Conservation (phyloP, 2,888 invertebrate genomes). For the Amblyteles armatorius region DNA sequence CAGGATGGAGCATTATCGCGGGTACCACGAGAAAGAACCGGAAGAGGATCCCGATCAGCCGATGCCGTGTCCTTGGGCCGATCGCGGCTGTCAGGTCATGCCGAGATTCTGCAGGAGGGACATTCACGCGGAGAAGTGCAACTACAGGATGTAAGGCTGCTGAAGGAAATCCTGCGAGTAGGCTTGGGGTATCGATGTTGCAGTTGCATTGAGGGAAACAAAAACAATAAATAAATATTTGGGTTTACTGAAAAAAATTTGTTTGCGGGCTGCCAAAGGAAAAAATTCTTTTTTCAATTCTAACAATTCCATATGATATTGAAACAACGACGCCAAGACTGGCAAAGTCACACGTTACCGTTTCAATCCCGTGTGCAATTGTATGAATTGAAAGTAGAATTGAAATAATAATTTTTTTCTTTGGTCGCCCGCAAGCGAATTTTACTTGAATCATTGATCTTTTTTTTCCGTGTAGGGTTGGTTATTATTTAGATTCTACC, state of each 20-base stretch:
- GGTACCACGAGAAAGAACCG: conserved; percentile 50
- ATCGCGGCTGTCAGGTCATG: conserved; percentile 76
- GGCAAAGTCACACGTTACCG: no score
- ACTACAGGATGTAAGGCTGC: conserved; percentile 77
- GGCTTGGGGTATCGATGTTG: conserved; percentile 18
- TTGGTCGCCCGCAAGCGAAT: no score
- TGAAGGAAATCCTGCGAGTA: conserved; percentile 74
- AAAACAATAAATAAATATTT: background rate
- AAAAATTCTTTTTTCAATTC: no score
- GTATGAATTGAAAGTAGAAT: no score
- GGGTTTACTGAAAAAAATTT: background rate
- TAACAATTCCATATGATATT: no score
- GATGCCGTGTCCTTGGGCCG: conserved; percentile 75
- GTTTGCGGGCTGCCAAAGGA: no score
- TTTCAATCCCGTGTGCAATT: no score
- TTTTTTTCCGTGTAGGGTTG: background rate
- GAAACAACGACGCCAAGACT: no score
- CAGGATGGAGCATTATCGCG: conserved; percentile 26
- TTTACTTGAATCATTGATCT: no score
- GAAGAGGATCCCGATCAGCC: conserved; percentile 36
- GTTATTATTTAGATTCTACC: background rate
- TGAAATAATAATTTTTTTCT: no score
- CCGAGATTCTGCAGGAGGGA: conserved; percentile 72
- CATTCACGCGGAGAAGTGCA: conserved; percentile 78
- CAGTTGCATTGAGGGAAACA: background rate